Evolutionary conservation across 2,888 invertebrate species (phyloP), one percentile per base, ranked within the genome.

Genomic region (Lasioglossum marginatum): DNA sequence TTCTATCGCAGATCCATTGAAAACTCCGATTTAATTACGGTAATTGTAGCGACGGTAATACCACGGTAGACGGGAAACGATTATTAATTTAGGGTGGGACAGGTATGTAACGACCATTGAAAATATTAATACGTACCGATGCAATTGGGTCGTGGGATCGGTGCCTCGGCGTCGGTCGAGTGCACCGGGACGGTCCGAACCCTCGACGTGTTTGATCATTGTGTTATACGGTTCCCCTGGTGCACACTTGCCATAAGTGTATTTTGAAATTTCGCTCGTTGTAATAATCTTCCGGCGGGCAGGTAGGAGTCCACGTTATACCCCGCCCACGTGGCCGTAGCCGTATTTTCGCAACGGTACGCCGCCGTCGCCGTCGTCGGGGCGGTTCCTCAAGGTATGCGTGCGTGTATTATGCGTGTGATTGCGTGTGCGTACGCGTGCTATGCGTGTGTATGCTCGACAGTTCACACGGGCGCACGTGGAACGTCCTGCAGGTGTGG

Each of bases 181-280:
- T 83, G 89, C 84, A 86, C 77, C 87, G 74, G 82, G 78, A 79
- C 75, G 89, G 89, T 76, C 83, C 86, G 66, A 81, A 70, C 86
- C 83, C 82, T 89, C 87, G 63, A 80, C 88, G 85, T 93, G 92
- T 93, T 93, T 92, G 93, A 93, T 93, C 93, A 93, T 93, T 92
- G 92, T 92, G 93, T 93, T 93, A 93, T 93, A 93, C 92, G 92
- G 92, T 92, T 93, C 93, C 93, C 93, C 87, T 89, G 93, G 90
- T 81, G 92, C 92, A 91, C 93, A 91, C 92, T 92, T 92, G 91
- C 92, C 91, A 92, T 92, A 92, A 93, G 93, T 93, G 93, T 93
- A 93, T 93, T 93, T 93, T 93, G 93, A 93, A 93, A 92, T 93
- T 93, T 92, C 92, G 90, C 92, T 91, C 90, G 92, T 91, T 92